A percentile compares a stretch with the other conserved stretches of the same genome.
These are phyloP conservation scores for Poecile atricapillus DNA, from an alignment of 2,113 vertebrate genomes.

Conservation along the genomic window DNA sequence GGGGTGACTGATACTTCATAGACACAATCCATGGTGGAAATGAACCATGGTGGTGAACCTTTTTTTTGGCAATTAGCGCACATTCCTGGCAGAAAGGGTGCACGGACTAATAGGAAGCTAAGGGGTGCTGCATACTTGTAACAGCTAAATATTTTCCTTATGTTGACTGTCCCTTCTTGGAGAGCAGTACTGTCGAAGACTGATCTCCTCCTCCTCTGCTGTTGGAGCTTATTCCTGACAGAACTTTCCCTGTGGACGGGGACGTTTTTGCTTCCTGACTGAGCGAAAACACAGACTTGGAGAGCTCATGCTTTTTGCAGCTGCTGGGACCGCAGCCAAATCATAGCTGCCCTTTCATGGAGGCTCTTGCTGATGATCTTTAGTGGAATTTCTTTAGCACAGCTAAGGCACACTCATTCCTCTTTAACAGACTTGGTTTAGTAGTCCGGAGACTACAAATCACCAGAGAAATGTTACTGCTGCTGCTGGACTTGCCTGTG, in stretches of 20 bases:
- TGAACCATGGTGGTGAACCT: not conserved
- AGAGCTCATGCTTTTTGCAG: not conserved
- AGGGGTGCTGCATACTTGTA: not conserved
- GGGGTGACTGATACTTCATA: not conserved
- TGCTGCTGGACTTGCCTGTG: not conserved
- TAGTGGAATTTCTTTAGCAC: not conserved
- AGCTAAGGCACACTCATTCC: not conserved
- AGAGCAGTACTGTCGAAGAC: not conserved
- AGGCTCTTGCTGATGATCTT: not conserved
- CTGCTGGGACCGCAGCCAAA: not conserved
- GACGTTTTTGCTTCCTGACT: not conserved
- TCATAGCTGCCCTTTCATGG: not conserved
- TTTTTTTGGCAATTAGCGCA: not conserved
- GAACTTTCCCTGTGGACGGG: not conserved
- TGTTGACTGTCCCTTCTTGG: not conserved
- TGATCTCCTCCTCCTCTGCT: not conserved
- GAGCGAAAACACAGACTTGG: not conserved
- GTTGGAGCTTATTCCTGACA: not conserved
- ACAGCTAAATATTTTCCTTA: not conserved
- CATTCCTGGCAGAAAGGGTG: not conserved
- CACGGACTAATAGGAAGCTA: not conserved
- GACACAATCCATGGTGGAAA: not conserved
- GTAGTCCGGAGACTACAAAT: not conserved
- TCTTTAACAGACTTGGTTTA: not conserved
- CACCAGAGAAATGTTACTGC: not conserved